These are phyloP conservation scores for Syngnathus rostellatus DNA, from an alignment of 2,797 vertebrate species.

Conservation along the genomic window DNA sequence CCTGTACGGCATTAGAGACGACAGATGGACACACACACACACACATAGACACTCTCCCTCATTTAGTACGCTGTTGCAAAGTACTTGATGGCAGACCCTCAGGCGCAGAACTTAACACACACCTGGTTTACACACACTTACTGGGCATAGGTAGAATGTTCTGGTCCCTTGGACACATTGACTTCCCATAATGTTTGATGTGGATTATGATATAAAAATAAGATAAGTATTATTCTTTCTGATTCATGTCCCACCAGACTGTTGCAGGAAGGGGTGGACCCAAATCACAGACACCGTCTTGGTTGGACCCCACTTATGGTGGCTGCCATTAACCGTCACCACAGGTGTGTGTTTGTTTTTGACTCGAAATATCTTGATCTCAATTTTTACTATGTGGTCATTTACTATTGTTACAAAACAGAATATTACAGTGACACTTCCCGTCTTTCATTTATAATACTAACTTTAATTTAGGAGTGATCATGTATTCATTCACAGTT, in stretches of 20 bases:
- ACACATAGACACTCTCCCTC: slow-evolving; percentile 4
- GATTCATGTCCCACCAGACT: slow-evolving; percentile 64
- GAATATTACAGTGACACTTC: background rate
- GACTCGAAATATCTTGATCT: background rate
- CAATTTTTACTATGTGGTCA: too few relatives aligned
- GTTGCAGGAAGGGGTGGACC: slow-evolving; percentile 74
- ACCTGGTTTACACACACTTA: slow-evolving; percentile 40
- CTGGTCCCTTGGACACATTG: background rate
- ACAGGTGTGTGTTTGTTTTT: slow-evolving; percentile 65
- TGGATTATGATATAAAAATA: too few relatives aligned
- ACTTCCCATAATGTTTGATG: too few relatives aligned
- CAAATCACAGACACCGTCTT: slow-evolving; percentile 80
- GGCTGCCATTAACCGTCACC: slow-evolving; percentile 82
- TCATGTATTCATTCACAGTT: background rate
- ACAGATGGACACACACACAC: slow-evolving; percentile 30
- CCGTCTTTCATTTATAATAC: background rate
- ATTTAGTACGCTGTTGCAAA: slow-evolving; percentile 9
- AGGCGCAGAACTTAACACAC: slow-evolving; percentile 39
- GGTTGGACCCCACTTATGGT: slow-evolving; percentile 96
- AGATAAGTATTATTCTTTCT: background rate
- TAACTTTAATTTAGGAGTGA: background rate
- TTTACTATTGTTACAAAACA: too few relatives aligned
- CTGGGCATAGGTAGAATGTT: slow-evolving; percentile 18
- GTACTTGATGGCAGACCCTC: slow-evolving; percentile 46
- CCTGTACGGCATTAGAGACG: slow-evolving; percentile 38